Percentiles rank a stretch among this genome's conserved stretches.
These are phyloP conservation scores for Nebria ingens DNA, from an alignment of 1,140 invertebrate species.

Conservation along the genomic window DNA sequence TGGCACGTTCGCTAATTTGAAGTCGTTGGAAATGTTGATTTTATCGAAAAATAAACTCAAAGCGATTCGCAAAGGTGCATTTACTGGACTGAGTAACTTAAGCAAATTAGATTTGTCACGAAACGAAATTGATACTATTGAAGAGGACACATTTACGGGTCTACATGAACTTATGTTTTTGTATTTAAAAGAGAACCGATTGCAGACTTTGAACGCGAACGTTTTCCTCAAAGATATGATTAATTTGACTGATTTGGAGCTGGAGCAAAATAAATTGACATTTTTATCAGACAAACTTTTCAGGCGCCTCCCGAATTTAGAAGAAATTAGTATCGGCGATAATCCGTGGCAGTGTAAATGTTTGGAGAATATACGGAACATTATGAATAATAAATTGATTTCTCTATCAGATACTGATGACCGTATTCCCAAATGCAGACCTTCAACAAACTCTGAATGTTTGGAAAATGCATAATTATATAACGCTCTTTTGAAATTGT, in stretches of 20 bases:
- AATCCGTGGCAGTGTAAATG: conserved; percentile 2
- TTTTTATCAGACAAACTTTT: not conserved
- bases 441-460: no score
- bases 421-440: no score
- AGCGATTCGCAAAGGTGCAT: not conserved
- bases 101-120: not conserved
- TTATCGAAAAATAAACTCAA: not conserved
- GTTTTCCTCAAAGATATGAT: not conserved
- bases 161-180: not conserved
- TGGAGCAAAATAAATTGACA: not conserved
- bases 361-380: not conserved
- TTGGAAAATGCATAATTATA: no score
- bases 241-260: not conserved
- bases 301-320: not conserved
- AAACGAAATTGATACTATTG: not conserved
- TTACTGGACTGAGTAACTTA: not conserved
- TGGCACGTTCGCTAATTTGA: not conserved
- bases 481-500: no score
- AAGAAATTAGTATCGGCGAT: not conserved
- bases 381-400: not conserved
- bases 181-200: not conserved
- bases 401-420: not conserved
- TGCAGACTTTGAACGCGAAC: not conserved
- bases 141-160: not conserved
- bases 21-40: not conserved